phyloP scores from a whole-genome alignment of 1,140 invertebrate species.

The Archegozetes longisetosus region DNA sequence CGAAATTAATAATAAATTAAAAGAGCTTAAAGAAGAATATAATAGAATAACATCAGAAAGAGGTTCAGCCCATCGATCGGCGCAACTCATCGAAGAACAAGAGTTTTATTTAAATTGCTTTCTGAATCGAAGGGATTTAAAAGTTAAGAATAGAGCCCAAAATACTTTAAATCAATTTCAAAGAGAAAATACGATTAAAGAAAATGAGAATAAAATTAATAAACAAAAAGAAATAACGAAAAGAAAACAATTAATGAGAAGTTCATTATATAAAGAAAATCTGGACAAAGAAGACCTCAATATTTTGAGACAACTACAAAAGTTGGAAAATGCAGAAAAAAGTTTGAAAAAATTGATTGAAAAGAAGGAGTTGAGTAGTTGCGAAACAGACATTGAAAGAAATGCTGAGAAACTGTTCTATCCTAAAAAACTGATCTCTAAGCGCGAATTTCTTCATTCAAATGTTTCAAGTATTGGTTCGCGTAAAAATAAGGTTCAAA shows the following conservation, averaged over 20 bases:
- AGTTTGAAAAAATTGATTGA: not conserved
- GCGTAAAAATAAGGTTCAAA: not conserved
- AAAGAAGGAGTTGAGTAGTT: not conserved
- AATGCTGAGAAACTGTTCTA: not conserved
- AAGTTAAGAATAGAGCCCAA: not conserved
- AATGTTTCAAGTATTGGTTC: not conserved
- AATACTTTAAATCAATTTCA: not conserved
- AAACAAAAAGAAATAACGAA: not conserved
- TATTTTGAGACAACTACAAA: not conserved
- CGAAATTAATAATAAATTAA: not conserved
- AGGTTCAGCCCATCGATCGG: not conserved
- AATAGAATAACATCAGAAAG: not conserved
- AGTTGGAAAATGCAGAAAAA: not conserved
- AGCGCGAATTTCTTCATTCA: not conserved
- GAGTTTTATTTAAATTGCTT: not conserved
- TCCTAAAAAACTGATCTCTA: not conserved
- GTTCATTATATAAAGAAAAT: not conserved
- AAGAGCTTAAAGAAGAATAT: not conserved
- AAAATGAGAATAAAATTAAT: not conserved
- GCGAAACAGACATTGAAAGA: not conserved
- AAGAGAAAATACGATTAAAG: not conserved
- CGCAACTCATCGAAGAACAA: not conserved
- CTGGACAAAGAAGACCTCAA: not conserved
- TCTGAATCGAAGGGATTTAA: not conserved
- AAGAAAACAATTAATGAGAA: not conserved